Percentiles rank a stretch among this genome's conserved stretches.
Conservation (phyloP, 2,797 vertebrate genomes). For the Tangara arthus region DNA sequence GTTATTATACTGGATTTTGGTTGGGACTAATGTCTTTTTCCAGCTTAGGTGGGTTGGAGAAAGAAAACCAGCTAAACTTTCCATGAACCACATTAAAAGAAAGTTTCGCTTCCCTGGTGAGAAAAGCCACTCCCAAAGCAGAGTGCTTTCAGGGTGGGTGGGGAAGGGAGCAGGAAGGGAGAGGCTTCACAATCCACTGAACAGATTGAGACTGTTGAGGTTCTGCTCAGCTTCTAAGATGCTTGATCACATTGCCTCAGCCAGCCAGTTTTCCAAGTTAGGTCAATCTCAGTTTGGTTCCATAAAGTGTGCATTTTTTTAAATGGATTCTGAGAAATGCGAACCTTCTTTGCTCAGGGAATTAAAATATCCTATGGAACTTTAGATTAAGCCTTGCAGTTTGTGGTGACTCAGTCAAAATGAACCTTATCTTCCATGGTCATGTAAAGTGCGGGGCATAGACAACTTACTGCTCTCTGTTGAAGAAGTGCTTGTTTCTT, state of each 20-base stretch:
- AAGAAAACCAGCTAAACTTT: background rate
- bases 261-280: background rate
- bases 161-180: background rate
- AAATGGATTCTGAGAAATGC: background rate
- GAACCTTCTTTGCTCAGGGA: background rate
- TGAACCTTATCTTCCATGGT: background rate
- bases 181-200: background rate
- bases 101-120: background rate
- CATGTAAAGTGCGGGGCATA: background rate
- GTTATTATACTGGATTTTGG: background rate
- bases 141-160: background rate
- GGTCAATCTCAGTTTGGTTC: background rate
- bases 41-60: background rate
- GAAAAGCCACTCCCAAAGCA: background rate
- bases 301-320: fast-evolving
- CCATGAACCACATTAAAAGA: background rate
- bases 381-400: background rate
- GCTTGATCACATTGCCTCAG: background rate
- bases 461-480: background rate
- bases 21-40: background rate
- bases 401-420: background rate
- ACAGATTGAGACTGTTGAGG: background rate
- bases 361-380: background rate
- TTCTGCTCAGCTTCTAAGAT: background rate
- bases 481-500: background rate